phyloP scores from a whole-genome alignment of 2,888 invertebrate genomes.

The Mechanitis mazaeus region DNA sequence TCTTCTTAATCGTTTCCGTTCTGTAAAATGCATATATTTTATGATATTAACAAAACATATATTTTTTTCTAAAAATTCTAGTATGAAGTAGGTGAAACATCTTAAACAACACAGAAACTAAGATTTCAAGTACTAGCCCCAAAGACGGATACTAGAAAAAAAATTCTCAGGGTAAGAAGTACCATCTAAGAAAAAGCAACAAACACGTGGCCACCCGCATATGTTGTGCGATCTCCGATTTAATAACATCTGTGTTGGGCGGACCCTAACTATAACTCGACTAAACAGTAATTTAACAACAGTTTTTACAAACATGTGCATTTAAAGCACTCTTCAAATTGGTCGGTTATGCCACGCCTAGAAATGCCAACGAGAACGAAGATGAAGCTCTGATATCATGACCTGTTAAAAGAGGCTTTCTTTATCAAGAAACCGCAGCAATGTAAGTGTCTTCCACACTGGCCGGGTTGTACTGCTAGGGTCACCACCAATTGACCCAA shows the following conservation, averaged over 20 bases:
- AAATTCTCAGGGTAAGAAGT: slow-evolving; percentile 42
- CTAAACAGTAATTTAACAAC: slow-evolving; percentile 10
- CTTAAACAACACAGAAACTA: neutral
- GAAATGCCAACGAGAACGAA: slow-evolving; percentile 42
- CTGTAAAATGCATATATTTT: neutral
- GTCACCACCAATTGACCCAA: slow-evolving; percentile 68
- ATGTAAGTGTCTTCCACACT: slow-evolving; percentile 40
- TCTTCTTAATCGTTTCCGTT: neutral
- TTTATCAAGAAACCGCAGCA: slow-evolving; percentile 19
- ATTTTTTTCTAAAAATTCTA: no score
- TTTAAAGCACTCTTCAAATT: slow-evolving; percentile 37
- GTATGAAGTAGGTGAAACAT: neutral
- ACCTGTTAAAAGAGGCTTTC: slow-evolving; percentile 37
- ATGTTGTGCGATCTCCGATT: slow-evolving; percentile 41
- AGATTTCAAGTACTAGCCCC: slow-evolving; percentile 9
- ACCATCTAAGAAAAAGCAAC: slow-evolving; percentile 40
- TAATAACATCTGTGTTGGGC: slow-evolving; percentile 50
- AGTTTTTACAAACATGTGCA: slow-evolving; percentile 21
- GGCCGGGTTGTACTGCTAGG: slow-evolving; percentile 54
- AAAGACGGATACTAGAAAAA: slow-evolving; percentile 31
- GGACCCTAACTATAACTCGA: slow-evolving; percentile 19
- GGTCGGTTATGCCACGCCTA: slow-evolving; percentile 34
- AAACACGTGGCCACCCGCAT: slow-evolving; percentile 69
- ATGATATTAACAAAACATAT: no score
- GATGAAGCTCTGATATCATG: slow-evolving; percentile 35